Conservation (phyloP, 2,113 vertebrate genomes). For the Ageneiosus marmoratus region DNA sequence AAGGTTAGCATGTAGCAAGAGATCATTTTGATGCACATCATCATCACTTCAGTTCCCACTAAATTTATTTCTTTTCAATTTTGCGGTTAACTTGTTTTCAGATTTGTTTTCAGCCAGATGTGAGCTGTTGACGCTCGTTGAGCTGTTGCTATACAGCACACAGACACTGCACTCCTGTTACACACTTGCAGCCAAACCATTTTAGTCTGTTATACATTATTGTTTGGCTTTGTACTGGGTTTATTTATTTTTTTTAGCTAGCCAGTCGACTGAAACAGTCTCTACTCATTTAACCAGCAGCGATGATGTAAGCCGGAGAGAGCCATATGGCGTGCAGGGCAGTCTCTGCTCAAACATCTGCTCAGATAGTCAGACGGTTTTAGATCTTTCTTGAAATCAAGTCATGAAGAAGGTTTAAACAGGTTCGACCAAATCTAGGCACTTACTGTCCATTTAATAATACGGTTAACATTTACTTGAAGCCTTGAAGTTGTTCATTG, state of each 20-base stretch:
- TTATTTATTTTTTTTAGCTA: background rate
- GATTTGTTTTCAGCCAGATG: background rate
- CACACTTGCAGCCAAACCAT: background rate
- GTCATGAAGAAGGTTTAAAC: no score
- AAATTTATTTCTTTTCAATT: background rate
- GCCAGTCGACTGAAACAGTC: no score
- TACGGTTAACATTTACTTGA: no score
- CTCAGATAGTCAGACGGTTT: background rate
- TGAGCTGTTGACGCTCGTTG: background rate
- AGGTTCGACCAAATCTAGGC: no score
- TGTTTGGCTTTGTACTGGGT: background rate
- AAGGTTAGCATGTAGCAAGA: no score
- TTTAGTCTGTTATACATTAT: background rate
- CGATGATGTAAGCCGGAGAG: background rate
- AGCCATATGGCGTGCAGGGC: background rate
- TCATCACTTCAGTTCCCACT: background rate
- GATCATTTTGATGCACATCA: no score
- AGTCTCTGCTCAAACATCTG: background rate
- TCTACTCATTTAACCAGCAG: no score
- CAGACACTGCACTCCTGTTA: background rate
- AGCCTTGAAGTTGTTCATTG: no score
- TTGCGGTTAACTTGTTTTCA: no score
- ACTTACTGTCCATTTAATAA: no score
- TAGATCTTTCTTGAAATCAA: no score
- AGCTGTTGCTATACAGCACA: background rate